Conservation (phyloP, 1,140 invertebrate genomes). For the Drosophila truncata region DNA sequence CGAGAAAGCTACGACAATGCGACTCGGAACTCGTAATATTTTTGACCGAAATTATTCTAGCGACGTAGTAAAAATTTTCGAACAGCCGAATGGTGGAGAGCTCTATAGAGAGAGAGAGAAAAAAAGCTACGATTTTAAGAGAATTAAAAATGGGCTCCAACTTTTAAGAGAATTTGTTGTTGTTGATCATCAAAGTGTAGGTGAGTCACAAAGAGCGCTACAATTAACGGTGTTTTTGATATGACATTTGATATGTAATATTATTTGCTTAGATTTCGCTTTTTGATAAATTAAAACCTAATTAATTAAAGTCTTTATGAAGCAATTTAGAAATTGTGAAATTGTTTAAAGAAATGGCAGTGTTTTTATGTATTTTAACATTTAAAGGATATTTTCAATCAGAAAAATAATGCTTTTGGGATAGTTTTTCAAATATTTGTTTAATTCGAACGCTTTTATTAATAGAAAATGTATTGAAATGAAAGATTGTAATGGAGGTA, state of each 20-base stretch:
- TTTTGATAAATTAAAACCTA: too few species aligned
- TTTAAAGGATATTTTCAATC: too few species aligned
- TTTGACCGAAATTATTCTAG: conserved; percentile 78
- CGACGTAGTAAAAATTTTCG: conserved; percentile 72
- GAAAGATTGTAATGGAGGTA: too few species aligned
- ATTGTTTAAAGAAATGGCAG: too few species aligned
- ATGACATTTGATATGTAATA: conserved; percentile 6
- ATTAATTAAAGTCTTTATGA: too few species aligned
- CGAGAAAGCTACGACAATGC: conserved; percentile 68
- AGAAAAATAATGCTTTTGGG: too few species aligned
- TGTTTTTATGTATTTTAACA: too few species aligned
- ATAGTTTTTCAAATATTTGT: too few species aligned
- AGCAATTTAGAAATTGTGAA: too few species aligned
- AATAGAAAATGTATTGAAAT: too few species aligned
- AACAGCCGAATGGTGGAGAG: conserved; percentile 28
- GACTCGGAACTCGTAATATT: conserved; percentile 62
- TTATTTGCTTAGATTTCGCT: not conserved
- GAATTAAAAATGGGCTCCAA: not conserved
- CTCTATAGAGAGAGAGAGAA: conserved; percentile 3
- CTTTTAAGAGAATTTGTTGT: conserved; percentile 7
- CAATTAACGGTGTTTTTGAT: conserved; percentile 47
- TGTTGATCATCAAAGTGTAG: conserved; percentile 3
- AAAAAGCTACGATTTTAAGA: conserved; percentile 27
- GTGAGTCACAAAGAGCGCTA: conserved; percentile 8
- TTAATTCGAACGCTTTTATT: too few species aligned